A percentile compares a stretch with the other conserved stretches of the same genome.
These are phyloP conservation scores for Sinotaia quadrata DNA, from an alignment of 2,888 invertebrate species.

Conservation along the genomic window DNA sequence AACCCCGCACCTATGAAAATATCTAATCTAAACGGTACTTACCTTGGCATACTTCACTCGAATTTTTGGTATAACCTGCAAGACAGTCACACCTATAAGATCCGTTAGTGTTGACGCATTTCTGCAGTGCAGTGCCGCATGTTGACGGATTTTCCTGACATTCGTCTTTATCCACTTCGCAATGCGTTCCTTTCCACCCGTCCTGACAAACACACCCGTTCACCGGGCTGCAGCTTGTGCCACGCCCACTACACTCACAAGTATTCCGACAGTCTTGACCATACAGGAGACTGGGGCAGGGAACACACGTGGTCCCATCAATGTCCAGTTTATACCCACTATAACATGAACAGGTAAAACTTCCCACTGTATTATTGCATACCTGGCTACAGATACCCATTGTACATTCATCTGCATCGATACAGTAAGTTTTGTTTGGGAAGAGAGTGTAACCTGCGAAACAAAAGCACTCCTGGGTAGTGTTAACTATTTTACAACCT, in stretches of 20 bases:
- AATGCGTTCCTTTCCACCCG: constrained; percentile 6
- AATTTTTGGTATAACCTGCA: not conserved
- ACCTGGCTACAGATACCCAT: not conserved
- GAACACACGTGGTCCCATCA: not conserved
- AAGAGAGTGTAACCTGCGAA: not conserved
- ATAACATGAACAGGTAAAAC: not conserved
- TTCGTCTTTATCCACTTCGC: constrained; percentile 3
- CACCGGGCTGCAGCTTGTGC: not conserved
- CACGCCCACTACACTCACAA: constrained; percentile 7
- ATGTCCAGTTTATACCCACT: not conserved
- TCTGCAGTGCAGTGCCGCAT: not conserved
- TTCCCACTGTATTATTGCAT: not conserved
- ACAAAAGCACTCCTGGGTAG: not conserved
- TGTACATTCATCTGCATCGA: not conserved
- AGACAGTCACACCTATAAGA: constrained; percentile 14
- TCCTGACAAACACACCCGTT: constrained; percentile 6
- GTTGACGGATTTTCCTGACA: not conserved
- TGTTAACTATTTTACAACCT: not conserved
- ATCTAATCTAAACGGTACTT: no score
- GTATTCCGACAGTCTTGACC: not conserved
- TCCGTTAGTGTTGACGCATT: constrained; percentile 7
- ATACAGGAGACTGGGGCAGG: not conserved
- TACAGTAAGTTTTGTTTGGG: not conserved
- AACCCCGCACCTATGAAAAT: no score
- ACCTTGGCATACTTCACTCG: not conserved